Evolutionary conservation across 2,113 vertebrate species (phyloP).

Genomic region (Macrotis lagotis): DNA sequence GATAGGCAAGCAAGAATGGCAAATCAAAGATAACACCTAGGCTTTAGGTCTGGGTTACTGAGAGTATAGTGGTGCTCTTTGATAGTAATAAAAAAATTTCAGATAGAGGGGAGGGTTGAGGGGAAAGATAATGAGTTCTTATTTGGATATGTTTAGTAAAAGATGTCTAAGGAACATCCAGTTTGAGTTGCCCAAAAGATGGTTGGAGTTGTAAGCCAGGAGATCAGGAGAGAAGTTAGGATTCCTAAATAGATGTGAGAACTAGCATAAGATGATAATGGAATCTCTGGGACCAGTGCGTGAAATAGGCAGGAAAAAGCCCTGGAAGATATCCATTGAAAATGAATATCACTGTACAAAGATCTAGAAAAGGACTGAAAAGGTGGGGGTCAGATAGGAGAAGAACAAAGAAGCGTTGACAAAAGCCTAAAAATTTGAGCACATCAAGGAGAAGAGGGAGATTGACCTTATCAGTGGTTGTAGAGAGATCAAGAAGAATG

Average conservation of each 20-base stretch:
- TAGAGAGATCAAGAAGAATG: background rate
- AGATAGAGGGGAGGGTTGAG: background rate
- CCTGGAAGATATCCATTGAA: background rate
- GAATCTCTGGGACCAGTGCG: background rate
- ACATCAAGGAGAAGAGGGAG: background rate
- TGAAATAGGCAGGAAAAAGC: background rate
- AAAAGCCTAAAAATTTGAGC: background rate
- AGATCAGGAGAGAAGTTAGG: background rate
- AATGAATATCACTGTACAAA: background rate
- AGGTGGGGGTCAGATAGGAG: background rate
- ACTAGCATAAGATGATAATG: background rate
- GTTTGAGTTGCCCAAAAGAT: background rate
- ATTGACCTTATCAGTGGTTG: background rate
- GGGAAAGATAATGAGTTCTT: background rate
- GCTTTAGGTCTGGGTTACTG: too few relatives aligned
- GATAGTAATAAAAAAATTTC: background rate
- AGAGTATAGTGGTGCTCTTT: background rate
- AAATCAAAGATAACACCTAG: too few relatives aligned
- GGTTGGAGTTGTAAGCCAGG: background rate
- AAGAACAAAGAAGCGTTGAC: background rate
- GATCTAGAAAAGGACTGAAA: background rate
- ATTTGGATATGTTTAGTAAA: background rate
- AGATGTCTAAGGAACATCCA: background rate
- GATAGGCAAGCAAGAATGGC: too few relatives aligned
- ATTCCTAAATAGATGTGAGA: background rate